Evolutionary conservation across 2,888 invertebrate genomes (phyloP).

Genomic region (Apodemia zela): DNA sequence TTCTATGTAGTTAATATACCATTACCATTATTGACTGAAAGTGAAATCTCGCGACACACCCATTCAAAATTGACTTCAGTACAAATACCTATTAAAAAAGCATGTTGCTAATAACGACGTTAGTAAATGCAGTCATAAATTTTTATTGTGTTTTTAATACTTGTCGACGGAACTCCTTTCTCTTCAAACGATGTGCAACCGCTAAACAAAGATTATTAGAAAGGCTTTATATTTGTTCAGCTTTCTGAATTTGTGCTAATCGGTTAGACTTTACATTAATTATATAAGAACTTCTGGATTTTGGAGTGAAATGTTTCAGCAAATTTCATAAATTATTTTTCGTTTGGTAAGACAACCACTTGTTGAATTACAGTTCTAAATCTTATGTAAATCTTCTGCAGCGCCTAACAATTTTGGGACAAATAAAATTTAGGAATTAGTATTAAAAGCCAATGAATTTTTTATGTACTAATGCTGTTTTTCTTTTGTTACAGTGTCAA

Average conservation of each 20-base stretch:
- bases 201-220: constrained; percentile 38
- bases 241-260: constrained; percentile 25
- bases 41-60: constrained; percentile 4
- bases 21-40: neutral
- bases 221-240: constrained; percentile 39
- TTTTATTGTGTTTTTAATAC: constrained; percentile 12
- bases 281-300: neutral
- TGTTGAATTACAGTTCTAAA: too few species aligned
- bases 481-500: constrained; percentile 77
- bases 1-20: neutral
- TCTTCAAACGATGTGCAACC: constrained; percentile 43
- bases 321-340: neutral
- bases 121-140: neutral
- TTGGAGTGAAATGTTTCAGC: neutral
- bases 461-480: constrained; percentile 16
- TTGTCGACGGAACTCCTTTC: constrained; percentile 46
- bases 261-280: neutral
- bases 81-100: neutral
- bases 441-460: neutral
- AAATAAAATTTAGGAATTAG: too few species aligned
- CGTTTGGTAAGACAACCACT: too few species aligned
- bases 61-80: constrained; percentile 5
- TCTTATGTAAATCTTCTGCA: too few species aligned
- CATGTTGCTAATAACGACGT: constrained; percentile 8
- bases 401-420: too few species aligned